phyloP scores from a whole-genome alignment of 2,888 invertebrate genomes.

The Rosalia funebris region DNA sequence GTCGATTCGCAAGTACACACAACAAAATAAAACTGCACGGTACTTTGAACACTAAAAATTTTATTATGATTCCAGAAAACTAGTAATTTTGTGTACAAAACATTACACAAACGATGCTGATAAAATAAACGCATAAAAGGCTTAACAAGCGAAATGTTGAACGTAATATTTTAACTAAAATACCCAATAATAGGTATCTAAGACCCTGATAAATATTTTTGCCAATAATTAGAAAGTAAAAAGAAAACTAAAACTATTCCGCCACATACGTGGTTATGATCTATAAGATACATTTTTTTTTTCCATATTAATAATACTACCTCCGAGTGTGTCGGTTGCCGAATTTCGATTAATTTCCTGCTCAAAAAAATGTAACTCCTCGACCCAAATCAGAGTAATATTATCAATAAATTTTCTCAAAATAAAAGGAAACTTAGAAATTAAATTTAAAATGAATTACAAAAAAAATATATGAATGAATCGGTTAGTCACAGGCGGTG shows the following conservation, averaged over 20 bases:
- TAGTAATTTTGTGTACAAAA: slow-evolving; percentile 19
- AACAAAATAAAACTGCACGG: slow-evolving; percentile 7
- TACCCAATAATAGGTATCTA: slow-evolving; percentile 22
- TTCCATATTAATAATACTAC: slow-evolving; percentile 22
- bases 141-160: slow-evolving; percentile 21
- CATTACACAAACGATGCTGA: slow-evolving; percentile 24
- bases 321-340: background rate
- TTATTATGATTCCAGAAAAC: slow-evolving; percentile 23
- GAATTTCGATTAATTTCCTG: background rate
- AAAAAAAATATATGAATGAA: slow-evolving; percentile 42
- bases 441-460: slow-evolving; percentile 39
- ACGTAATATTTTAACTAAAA: slow-evolving; percentile 21
- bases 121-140: slow-evolving; percentile 18
- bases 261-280: slow-evolving; percentile 12
- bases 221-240: slow-evolving; percentile 25
- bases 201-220: slow-evolving; percentile 20
- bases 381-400: slow-evolving; percentile 17
- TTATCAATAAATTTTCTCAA: slow-evolving; percentile 11
- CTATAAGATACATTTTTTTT: slow-evolving; percentile 15
- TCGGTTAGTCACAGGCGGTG: slow-evolving; percentile 48
- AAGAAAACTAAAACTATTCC: slow-evolving; percentile 26
- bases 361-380: background rate
- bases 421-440: slow-evolving; percentile 32
- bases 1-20: too few species aligned
- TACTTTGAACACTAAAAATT: slow-evolving; percentile 21